Evolutionary conservation across 2,113 vertebrate genomes (phyloP), one percentile per base, ranked within the genome.

Genomic region (Chaenocephalus aceratus): DNA sequence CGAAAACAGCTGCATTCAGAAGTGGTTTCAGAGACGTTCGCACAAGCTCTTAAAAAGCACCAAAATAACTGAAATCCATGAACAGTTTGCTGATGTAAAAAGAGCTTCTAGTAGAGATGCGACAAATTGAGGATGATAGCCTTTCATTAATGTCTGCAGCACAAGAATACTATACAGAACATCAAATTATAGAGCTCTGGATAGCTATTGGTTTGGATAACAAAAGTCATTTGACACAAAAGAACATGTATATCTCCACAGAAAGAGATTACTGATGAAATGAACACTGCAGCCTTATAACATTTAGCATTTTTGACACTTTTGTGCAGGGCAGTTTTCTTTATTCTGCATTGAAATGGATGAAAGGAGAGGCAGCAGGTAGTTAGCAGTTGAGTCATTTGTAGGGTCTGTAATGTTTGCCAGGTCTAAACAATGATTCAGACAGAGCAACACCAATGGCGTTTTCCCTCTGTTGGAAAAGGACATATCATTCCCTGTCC

Each of bases 401-500:
- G 46, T 13, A 16, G 36, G 63, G 57, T 68, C 59, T 86, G 68
- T 54, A 44, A 72, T 77, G 87, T 84, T 75, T 78, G 79, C 86
- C 75, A 41, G 36, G 36, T 41, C 6, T 77, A 87, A 84, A 91
- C 61, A 90, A 80, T 86, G 80, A 89, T 88, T 83, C 81, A 83
- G 77, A 90, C 62, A 84, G 64, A 83, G 77, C 75, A 85, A 77
- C 84, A 72, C 72, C 46, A 10, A 75, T 72, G 83, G 52, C 71
- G 9, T 77, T 86, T 79, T 76, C 81, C 77, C 77, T 88, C 72
- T 77, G 83, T 83, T 85, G 83, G 84, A 90, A 90, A 82, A 88
- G 82, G 80, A 91, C 88, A 78, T 66, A 88, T 92, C 87, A 85
- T 87, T 88, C 92, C 81, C 86, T 23, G 36, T 53, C 65, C 49